Evolutionary conservation across 2,888 invertebrate genomes (phyloP), one percentile per base, ranked within the genome.

Genomic region (Monopis laevigella): DNA sequence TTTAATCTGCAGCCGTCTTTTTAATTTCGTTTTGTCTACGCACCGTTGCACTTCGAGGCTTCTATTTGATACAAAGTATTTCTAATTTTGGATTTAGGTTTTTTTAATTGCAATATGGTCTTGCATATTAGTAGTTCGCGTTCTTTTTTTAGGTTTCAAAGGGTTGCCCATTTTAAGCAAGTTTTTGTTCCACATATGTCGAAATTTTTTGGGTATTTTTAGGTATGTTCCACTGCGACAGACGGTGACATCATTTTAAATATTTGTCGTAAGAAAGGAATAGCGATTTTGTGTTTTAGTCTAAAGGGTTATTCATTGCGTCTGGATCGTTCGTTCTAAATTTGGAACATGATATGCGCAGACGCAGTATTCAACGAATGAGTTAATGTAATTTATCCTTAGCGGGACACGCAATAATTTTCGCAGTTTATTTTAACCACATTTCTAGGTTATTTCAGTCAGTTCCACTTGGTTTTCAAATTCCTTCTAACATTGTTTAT

Each of bases 191-290:
- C 69, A 59, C 75, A 75, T 67, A 75, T 74, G 75, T 71, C 64
- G 60, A 62, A 68, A 63, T 65, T 55, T 61, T 60, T n/a, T n/a
- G n/a, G 71, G 66, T 74, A 77, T 75, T 78, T 74, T 69, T 62
- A 62, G 59, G 73, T 74, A 73, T 74, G 71, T 75, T 75, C 71
- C 56, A 67, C 67, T 58, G 70, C 67, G 61, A 59, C 74, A 73
- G 67, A 67, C 67, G 71, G 62, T 77, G 75, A 78, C 75, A 73
- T 80, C 78, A 75, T 58, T 63, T 52, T 60, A 24, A 24, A n/a
- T n/a, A n/a, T n/a, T n/a, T n/a, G n/a, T n/a, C n/a, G n/a, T n/a
- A n/a, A n/a, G n/a, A n/a, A n/a, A 17, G 17, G 17, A 14, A 17
- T 17, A 32, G 17, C 8, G 3, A 32, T 32, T 32, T 8, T 21